Evolutionary conservation across 2,888 invertebrate genomes (phyloP).

Genomic region (Oxytorus armatus): DNA sequence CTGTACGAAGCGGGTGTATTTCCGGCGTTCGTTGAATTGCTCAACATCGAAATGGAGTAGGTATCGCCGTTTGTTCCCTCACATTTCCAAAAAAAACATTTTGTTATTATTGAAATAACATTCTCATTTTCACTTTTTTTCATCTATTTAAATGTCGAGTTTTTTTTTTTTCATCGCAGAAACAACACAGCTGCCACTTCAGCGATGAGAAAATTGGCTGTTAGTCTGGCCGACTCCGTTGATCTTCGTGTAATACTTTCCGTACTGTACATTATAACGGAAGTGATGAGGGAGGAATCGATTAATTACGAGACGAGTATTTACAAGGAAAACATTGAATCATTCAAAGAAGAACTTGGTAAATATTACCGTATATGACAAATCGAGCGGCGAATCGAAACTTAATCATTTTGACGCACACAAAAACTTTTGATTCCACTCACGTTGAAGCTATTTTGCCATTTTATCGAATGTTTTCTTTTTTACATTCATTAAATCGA

Average conservation of each 20-base stretch:
- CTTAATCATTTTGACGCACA: not conserved
- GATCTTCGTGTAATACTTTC: constrained; percentile 97
- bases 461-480: constrained; percentile 44
- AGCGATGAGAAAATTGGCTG: constrained; percentile 91
- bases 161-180: constrained; percentile 79
- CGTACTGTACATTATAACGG: constrained; percentile 97
- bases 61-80: constrained; percentile 75
- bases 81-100: not conserved
- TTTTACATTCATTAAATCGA: not conserved
- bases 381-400: not conserved
- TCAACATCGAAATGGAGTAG: constrained; percentile 97
- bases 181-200: constrained; percentile 89
- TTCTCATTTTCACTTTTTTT: no score
- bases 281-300: constrained; percentile 93
- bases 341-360: constrained; percentile 88
- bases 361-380: constrained; percentile 73
- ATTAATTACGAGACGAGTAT: constrained; percentile 83
- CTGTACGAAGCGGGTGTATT: constrained; percentile 96
- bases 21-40: constrained; percentile 94
- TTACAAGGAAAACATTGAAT: constrained; percentile 86
- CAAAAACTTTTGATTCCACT: no score
- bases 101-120: not conserved
- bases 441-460: constrained; percentile 34
- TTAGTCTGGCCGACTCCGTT: constrained; percentile 95
- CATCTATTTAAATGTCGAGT: no score